Percentiles rank a stretch among this genome's conserved stretches.
Conservation (phyloP, 2,888 invertebrate genomes). For the Tortricodes alternella region DNA sequence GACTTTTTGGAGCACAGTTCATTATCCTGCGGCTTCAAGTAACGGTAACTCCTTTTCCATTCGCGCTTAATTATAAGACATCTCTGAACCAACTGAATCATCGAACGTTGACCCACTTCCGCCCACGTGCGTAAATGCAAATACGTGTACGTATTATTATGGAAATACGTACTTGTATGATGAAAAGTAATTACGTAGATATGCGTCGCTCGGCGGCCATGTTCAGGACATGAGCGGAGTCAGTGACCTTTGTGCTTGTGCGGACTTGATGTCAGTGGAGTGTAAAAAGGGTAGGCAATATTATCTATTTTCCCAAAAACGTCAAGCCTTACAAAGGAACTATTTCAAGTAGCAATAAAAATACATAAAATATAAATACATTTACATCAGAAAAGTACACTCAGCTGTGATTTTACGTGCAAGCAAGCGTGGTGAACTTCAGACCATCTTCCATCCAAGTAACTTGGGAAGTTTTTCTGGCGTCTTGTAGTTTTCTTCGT, state of each 20-base stretch:
- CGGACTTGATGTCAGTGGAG: conserved; percentile 2
- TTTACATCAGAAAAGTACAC: conserved; percentile 1
- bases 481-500: not conserved
- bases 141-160: conserved; percentile 9
- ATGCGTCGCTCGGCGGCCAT: not conserved
- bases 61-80: conserved; percentile 16
- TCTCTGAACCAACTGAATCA: conserved; percentile 49
- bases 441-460: no score
- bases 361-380: conserved; percentile 5
- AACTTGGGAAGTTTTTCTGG: not conserved
- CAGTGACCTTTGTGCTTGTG: conserved; percentile 19
- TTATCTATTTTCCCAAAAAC: not conserved
- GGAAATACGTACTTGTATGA: conserved; percentile 5
- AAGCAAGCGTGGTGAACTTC: conserved; percentile 4
- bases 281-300: conserved; percentile 25
- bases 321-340: conserved; percentile 14
- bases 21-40: conserved; percentile 19
- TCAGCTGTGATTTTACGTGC: not conserved
- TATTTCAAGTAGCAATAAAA: conserved; percentile 7
- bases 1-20: conserved; percentile 27
- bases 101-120: conserved; percentile 65
- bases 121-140: conserved; percentile 50
- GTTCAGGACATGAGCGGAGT: conserved; percentile 2
- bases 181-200: conserved; percentile 3
- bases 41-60: conserved; percentile 25